Base-by-base conservation (phyloP, 1,140 invertebrate genomes). In the Hesperophylax magnus region DNA sequence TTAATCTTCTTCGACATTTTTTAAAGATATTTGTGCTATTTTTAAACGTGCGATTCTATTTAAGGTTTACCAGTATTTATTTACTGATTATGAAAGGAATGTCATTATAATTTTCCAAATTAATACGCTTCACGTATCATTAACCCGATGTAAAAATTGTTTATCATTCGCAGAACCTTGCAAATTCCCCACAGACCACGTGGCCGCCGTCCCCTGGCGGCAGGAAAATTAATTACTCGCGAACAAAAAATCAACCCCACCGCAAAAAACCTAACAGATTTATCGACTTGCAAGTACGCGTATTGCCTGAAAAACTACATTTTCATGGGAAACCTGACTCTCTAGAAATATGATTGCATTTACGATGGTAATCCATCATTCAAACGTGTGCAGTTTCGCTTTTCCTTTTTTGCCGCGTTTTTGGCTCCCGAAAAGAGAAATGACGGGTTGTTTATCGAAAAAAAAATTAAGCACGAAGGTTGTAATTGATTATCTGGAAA, bases 221-320 rank as follows among this genome's bases (percentile, higher is more conserved):
- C 54, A 22, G 52, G 18, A 31, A 77, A 77, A 83, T 83, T 83
- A 83, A 83, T 80, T 83, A 81, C 79, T 20, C 76, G 52, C 34
- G 54, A 58, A 81, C 60, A 81, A 81, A 77, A 77, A 81, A 81
- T 65, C 74, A 18, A 15, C 53, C 39, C n/a, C 54, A 53, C 58
- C 71, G 61, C n/a, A 71, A 54, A 58, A 81, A 53, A 58, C 20
- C 39, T 69, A 24, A 11, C 69, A 80, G 78, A 83, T 83, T 83
- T 83, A 83, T 83, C 76, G 78, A 83, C 47, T 83, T 31, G 24
- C 31, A 20, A 39, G n/a, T 72, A 72, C 60, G 77, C 20, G 20
- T 69, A 53, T 54, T 67, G 71, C 15, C 60, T 82, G 78, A 80
- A 83, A 82, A 80, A 80, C 75, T 79, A 75, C 81, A 63, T 34